phyloP scores from a whole-genome alignment of 2,113 vertebrate genomes.

The Atrichornis clamosus region DNA sequence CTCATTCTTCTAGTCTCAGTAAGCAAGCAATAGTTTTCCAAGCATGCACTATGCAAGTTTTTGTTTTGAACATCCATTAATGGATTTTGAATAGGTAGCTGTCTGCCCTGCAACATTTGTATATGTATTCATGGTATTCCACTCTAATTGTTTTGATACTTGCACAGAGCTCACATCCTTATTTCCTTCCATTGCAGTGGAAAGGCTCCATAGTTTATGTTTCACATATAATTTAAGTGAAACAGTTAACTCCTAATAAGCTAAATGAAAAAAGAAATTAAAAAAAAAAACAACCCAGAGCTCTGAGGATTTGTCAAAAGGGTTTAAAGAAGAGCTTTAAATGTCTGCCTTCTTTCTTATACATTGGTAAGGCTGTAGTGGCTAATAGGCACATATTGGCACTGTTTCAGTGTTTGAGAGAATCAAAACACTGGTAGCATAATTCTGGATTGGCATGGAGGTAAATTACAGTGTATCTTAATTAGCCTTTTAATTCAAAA shows the following conservation, averaged over 20 bases:
- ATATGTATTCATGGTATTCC: neutral
- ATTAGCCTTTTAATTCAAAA: neutral
- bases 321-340: neutral
- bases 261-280: neutral
- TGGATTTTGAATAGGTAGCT: neutral
- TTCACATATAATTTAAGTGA: too few species aligned
- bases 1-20: neutral
- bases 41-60: neutral
- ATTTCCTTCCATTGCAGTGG: neutral
- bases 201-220: neutral
- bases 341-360: neutral
- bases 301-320: neutral
- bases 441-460: neutral
- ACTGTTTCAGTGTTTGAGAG: neutral
- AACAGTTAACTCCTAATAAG: neutral
- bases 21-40: neutral
- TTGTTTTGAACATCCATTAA: neutral
- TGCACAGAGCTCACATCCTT: neutral
- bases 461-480: neutral
- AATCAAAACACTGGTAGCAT: neutral
- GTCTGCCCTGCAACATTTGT: neutral
- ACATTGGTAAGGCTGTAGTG: neutral
- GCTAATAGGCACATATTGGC: neutral
- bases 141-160: neutral
- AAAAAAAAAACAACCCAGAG: accelerated